Base-by-base conservation (phyloP, 2,113 vertebrate species). In the Hypomesus transpacificus region DNA sequence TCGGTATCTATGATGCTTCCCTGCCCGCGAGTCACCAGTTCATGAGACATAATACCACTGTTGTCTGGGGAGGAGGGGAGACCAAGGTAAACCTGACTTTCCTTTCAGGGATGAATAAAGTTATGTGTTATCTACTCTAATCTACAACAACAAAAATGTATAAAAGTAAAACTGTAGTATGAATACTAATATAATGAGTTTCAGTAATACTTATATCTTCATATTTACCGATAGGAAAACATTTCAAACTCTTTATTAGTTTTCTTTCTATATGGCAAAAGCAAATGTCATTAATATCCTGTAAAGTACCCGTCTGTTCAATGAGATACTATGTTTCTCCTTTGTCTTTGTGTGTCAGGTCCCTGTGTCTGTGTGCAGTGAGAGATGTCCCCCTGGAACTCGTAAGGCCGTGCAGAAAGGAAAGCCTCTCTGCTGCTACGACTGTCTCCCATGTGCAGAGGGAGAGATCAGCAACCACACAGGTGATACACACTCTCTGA, bases 391-490 rank as follows among this genome's bases (percentile, higher is more conserved):
- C 66, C 24, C 46, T 21, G 73, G 78, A 5, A 80, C 78, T 67
- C 68, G 78, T 52, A 68, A 54, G 59, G 67, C 74, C 18, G 66
- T 28, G 11, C 62, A 73, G 14, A 51, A 70, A 53, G 50, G 71
- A 69, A 68, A 75, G 67, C 31, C 70, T 24, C 14, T 68, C 24
- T 74, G 73, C 73, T 76, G 74, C 66, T 73, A 68, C 73, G 78
- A 80, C 78, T 80, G 74, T 53, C 28, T 80, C 20, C 57, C 74
- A 54, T 80, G 78, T 39, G 57, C 74, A 52, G 74, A 72, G 22
- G 78, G 78, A 31, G 74, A 80, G 31, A 80, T 80, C 68, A 76
- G 74, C 46, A 80, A 76, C 24, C 53, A 26, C 11, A 73, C 78
- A 51, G 62, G 78, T 80, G 39, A 60, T 17, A 21, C 46, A 56